Conservation (phyloP, 2,888 invertebrate species). For the Cryptophagus acutangulus region DNA sequence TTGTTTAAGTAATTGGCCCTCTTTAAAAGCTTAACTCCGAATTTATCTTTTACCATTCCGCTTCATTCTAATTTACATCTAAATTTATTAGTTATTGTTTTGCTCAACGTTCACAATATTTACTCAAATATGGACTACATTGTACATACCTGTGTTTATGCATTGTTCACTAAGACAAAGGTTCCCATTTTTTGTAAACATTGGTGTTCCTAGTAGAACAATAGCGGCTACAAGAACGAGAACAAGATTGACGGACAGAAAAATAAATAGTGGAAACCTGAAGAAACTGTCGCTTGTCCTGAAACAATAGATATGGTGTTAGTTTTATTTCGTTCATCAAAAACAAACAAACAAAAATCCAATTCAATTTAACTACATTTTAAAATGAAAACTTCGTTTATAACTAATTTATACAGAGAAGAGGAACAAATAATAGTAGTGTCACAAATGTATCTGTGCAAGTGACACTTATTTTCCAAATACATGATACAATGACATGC, state of each 20-base stretch:
- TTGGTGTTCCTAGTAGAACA: slow-evolving; percentile 50
- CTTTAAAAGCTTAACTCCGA: slow-evolving; percentile 3
- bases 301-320: too few species aligned
- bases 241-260: slow-evolving; percentile 47
- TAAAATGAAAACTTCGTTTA: too few species aligned
- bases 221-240: slow-evolving; percentile 51
- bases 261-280: slow-evolving; percentile 29
- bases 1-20: slow-evolving; percentile 6
- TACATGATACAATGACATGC: too few species aligned
- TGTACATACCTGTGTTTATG: slow-evolving; percentile 56
- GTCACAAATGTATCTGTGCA: too few species aligned
- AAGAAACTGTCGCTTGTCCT: slow-evolving; percentile 27
- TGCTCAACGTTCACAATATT: too few species aligned
- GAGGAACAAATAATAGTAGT: too few species aligned
- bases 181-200: slow-evolving; percentile 46
- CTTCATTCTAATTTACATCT: background rate
- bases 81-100: slow-evolving; percentile 2
- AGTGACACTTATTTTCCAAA: too few species aligned
- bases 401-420: too few species aligned
- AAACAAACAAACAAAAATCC: too few species aligned
- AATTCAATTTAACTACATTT: background rate
- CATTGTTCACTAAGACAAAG: slow-evolving; percentile 60
- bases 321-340: too few species aligned
- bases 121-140: too few species aligned
- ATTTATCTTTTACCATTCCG: slow-evolving; percentile 4